Conservation (phyloP, 1,140 invertebrate genomes). For the Riptortus pedestris region DNA sequence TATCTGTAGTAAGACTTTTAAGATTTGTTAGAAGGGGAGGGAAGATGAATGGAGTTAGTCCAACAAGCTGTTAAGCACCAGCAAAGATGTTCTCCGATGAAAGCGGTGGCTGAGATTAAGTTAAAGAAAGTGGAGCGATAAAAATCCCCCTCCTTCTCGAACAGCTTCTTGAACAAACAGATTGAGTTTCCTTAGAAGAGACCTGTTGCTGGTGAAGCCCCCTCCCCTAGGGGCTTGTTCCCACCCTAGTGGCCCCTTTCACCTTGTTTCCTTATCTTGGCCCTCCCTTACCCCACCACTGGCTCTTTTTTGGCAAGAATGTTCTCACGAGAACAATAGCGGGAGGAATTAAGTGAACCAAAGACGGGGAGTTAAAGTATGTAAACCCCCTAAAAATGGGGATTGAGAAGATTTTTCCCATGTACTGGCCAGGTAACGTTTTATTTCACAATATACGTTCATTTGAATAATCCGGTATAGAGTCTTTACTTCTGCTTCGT, state of each 20-base stretch:
- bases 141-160: neutral
- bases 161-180: neutral
- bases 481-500: too few species aligned
- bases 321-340: conserved; percentile 9
- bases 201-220: neutral
- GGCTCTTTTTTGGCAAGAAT: neutral
- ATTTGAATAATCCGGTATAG: too few species aligned
- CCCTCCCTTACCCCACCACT: neutral
- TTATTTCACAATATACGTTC: too few species aligned
- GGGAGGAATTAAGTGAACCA: neutral
- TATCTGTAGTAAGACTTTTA: too few species aligned
- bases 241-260: neutral
- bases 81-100: too few species aligned
- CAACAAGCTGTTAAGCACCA: too few species aligned
- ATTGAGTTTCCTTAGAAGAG: neutral
- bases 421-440: too few species aligned
- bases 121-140: conserved; percentile 4
- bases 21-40: too few species aligned
- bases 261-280: neutral
- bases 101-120: neutral
- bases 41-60: too few species aligned
- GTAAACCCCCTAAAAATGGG: too few species aligned
- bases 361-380: too few species aligned
- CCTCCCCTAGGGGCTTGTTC: neutral
- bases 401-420: too few species aligned